A percentile compares a stretch with the other conserved stretches of the same genome.
Evolutionary conservation across 2,797 vertebrate species (phyloP).

Genomic region (Lepilemur septentrionalis): DNA sequence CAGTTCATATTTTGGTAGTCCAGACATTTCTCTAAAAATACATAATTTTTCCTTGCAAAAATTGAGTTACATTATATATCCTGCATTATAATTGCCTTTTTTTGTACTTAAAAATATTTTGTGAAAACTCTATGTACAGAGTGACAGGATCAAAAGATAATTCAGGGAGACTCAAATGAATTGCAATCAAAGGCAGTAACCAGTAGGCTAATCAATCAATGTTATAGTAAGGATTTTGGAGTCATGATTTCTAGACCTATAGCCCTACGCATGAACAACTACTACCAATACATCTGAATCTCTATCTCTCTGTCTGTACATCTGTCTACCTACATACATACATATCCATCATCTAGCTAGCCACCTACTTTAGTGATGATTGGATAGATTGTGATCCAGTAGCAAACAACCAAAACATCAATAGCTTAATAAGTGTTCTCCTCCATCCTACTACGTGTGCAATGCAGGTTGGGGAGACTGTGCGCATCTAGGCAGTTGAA

Average conservation of each 20-base stretch:
- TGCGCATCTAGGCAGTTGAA: background rate
- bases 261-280: background rate
- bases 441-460: background rate
- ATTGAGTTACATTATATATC: background rate
- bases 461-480: background rate
- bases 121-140: conserved; percentile 15
- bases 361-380: background rate
- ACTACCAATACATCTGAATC: background rate
- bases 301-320: background rate
- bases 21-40: background rate
- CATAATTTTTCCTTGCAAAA: background rate
- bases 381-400: background rate
- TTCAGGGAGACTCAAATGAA: background rate
- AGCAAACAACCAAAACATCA: background rate
- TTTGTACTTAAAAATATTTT: background rate
- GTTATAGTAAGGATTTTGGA: background rate
- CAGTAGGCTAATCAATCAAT: background rate
- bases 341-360: background rate
- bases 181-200: background rate
- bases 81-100: background rate
- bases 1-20: background rate
- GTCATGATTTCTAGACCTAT: background rate
- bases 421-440: background rate
- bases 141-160: background rate
- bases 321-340: background rate